These are phyloP conservation scores for Ammospiza maritima DNA, from an alignment of 2,797 vertebrate species.

Conservation along the genomic window DNA sequence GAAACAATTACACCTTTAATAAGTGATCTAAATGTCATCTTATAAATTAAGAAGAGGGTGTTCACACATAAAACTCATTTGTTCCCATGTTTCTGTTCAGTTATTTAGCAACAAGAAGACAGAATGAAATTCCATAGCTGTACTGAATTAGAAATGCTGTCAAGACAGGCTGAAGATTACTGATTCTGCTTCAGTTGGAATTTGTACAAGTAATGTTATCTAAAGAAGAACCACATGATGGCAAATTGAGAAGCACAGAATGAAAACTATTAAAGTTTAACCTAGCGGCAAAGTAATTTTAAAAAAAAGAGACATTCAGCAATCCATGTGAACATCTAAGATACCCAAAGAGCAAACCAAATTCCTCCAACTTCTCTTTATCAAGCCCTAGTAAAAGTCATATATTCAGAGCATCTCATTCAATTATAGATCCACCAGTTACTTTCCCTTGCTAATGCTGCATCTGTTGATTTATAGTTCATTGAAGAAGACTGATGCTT, in stretches of 20 bases:
- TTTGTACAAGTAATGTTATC: constrained; percentile 72
- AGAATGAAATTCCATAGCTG: constrained; percentile 21
- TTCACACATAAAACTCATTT: background rate
- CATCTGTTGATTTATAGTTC: background rate
- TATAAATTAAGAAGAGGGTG: background rate
- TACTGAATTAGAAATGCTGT: constrained; percentile 59
- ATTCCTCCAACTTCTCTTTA: background rate
- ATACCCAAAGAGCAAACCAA: background rate
- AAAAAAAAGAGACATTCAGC: background rate
- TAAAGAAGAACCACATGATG: constrained; percentile 74
- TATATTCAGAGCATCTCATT: background rate
- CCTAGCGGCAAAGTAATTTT: constrained; percentile 18
- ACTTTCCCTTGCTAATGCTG: background rate
- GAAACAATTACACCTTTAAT: background rate
- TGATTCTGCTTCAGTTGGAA: constrained; percentile 57
- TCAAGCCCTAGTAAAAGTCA: background rate
- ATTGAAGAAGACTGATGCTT: background rate
- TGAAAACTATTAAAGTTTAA: constrained; percentile 54
- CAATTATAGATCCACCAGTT: background rate
- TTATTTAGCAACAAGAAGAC: background rate
- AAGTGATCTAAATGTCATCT: background rate
- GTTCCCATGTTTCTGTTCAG: background rate
- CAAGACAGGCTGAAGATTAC: constrained; percentile 28
- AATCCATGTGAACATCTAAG: background rate
- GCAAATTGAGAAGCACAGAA: constrained; percentile 67